Conservation (phyloP, 2,888 invertebrate species). For the Drosophila greeni region DNA sequence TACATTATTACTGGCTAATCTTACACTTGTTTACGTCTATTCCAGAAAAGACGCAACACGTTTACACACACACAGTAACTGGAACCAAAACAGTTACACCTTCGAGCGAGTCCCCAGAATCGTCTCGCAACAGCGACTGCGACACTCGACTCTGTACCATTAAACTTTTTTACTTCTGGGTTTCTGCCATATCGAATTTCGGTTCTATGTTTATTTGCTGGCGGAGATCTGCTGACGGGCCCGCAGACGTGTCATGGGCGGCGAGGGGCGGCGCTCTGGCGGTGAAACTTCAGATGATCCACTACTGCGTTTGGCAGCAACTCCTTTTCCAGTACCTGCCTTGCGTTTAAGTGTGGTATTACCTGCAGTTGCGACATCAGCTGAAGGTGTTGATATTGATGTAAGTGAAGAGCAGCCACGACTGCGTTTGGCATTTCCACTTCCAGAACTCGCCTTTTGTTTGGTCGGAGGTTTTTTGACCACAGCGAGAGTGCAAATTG, state of each 20-base stretch:
- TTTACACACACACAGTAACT: slow-evolving; percentile 51
- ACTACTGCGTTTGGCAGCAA: slow-evolving; percentile 25
- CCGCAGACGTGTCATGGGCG: slow-evolving; percentile 69
- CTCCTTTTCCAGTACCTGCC: slow-evolving; percentile 7
- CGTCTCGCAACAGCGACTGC: background rate
- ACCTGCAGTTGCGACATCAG: background rate
- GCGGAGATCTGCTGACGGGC: slow-evolving; percentile 69
- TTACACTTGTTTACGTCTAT: slow-evolving; percentile 29
- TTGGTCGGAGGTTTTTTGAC: slow-evolving; percentile 26
- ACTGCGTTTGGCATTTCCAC: slow-evolving; percentile 28
- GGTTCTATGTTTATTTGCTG: slow-evolving; percentile 47
- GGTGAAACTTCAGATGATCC: slow-evolving; percentile 9
- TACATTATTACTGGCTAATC: slow-evolving; percentile 21
- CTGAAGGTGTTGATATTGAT: slow-evolving; percentile 43
- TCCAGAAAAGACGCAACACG: slow-evolving; percentile 11
- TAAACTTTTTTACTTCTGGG: slow-evolving; percentile 22
- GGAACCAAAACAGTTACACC: slow-evolving; percentile 56
- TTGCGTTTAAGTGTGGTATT: slow-evolving; percentile 18
- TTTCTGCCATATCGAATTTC: slow-evolving; percentile 53
- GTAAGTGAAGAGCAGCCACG: slow-evolving; percentile 15
- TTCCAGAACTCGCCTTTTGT: slow-evolving; percentile 11
- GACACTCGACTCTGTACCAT: slow-evolving; percentile 24
- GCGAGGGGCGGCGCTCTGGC: slow-evolving; percentile 47
- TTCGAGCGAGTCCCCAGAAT: slow-evolving; percentile 20
- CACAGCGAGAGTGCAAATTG: background rate